phyloP scores from a whole-genome alignment of 1,140 invertebrate genomes.

The Grapholita molesta region DNA sequence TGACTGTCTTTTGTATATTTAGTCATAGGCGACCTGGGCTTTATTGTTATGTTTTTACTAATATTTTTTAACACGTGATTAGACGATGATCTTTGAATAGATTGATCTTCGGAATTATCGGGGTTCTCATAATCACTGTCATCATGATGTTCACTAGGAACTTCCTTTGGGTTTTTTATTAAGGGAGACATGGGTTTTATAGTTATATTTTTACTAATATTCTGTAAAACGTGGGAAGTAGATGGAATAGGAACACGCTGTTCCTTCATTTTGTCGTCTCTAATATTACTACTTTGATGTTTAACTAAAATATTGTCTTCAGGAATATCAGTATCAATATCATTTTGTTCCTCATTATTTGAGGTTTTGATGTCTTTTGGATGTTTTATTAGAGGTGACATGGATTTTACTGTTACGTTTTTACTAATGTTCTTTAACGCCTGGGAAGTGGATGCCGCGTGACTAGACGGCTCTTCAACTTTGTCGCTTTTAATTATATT shows the following conservation, averaged over 20 bases:
- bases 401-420: slow-evolving; percentile 43
- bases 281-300: background rate
- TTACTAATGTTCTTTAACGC: slow-evolving; percentile 40
- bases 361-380: too few relatives aligned
- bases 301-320: background rate
- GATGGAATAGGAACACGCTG: background rate
- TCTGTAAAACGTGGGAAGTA: background rate
- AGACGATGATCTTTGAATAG: background rate
- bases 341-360: background rate
- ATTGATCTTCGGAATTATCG: too few relatives aligned
- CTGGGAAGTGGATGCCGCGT: background rate
- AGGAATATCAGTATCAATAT: background rate
- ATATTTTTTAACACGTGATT: background rate
- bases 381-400: slow-evolving; percentile 24
- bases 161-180: background rate
- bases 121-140: too few relatives aligned
- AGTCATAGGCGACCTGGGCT: background rate
- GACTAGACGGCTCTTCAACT: background rate
- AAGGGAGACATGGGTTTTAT: background rate
- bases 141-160: too few relatives aligned
- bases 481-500: background rate
- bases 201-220: slow-evolving; percentile 1
- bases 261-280: background rate
- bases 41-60: background rate
- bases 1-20: background rate